Conservation (phyloP, 2,113 vertebrate species). For the Maccullochella peelii region DNA sequence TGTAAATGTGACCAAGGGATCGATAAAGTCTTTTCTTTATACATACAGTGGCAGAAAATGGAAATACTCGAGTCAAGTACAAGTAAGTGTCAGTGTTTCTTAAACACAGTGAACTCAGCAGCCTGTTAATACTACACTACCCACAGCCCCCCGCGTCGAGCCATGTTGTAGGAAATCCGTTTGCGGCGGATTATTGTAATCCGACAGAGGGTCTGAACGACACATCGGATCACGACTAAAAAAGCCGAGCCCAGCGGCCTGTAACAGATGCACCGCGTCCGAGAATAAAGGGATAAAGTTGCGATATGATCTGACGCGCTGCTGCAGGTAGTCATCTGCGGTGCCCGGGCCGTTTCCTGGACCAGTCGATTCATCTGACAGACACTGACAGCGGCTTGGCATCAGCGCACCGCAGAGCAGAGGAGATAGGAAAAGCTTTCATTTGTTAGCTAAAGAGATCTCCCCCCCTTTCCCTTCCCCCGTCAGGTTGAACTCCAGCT, state of each 20-base stretch:
- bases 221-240: conserved; percentile 73
- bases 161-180: conserved; percentile 86
- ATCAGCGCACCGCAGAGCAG: conserved; percentile 58
- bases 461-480: conserved; percentile 36
- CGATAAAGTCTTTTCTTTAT: no score
- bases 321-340: conserved; percentile 44
- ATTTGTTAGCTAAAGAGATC: conserved; percentile 47
- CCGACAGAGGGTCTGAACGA: conserved; percentile 79
- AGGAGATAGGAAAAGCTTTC: conserved; percentile 43
- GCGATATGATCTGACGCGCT: conserved; percentile 66
- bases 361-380: conserved; percentile 49
- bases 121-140: conserved; percentile 78
- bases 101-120: no score
- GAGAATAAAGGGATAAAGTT: conserved; percentile 53
- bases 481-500: conserved; percentile 34
- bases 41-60: no score
- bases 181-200: conserved; percentile 86
- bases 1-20: no score
- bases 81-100: no score
- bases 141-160: conserved; percentile 74
- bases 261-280: conserved; percentile 55
- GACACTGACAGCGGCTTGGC: conserved; percentile 72
- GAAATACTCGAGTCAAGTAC: no score
- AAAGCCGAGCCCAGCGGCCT: conserved; percentile 61
- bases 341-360: conserved; percentile 70